These are phyloP conservation scores for Chouioia cunea DNA, from an alignment of 2,888 invertebrate genomes.

Conservation along the genomic window DNA sequence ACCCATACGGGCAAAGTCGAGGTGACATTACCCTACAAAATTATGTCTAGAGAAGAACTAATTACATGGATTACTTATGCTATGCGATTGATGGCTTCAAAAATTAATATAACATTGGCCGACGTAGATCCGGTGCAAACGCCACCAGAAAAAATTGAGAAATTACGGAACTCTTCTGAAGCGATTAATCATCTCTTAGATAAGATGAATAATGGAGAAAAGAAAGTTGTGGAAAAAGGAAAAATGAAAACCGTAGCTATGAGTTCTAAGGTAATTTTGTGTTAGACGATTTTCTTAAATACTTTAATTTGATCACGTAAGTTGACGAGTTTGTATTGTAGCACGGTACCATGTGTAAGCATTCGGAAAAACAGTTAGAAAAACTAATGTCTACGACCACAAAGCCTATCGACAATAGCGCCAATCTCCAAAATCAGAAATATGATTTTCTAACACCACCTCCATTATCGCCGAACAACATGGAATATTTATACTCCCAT, in stretches of 20 bases:
- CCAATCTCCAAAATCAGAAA: background rate
- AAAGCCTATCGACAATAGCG: background rate
- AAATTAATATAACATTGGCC: constrained; percentile 61
- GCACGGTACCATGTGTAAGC: constrained; percentile 7
- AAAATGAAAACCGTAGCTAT: constrained; percentile 1
- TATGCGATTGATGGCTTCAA: constrained; percentile 63
- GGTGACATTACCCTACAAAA: constrained; percentile 58
- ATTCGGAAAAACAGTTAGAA: constrained; percentile 1
- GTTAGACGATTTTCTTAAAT: background rate
- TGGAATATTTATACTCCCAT: constrained; percentile 36
- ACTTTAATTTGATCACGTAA: background rate
- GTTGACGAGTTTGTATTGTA: background rate
- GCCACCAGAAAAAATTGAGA: constrained; percentile 38
- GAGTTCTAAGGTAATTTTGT: constrained; percentile 22
- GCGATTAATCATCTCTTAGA: constrained; percentile 33
- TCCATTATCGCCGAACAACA: background rate
- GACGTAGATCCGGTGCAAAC: constrained; percentile 20
- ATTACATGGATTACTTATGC: constrained; percentile 63
- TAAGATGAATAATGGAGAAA: constrained; percentile 20
- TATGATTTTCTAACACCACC: background rate
- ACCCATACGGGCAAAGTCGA: constrained; percentile 51
- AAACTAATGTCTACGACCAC: constrained; percentile 7
- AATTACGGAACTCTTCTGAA: constrained; percentile 32
- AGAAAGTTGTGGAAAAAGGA: constrained; percentile 5
- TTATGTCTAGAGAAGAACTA: constrained; percentile 59